Evolutionary conservation across 2,888 invertebrate species (phyloP), one percentile per base, ranked within the genome.

Genomic region (Spodoptera picta): DNA sequence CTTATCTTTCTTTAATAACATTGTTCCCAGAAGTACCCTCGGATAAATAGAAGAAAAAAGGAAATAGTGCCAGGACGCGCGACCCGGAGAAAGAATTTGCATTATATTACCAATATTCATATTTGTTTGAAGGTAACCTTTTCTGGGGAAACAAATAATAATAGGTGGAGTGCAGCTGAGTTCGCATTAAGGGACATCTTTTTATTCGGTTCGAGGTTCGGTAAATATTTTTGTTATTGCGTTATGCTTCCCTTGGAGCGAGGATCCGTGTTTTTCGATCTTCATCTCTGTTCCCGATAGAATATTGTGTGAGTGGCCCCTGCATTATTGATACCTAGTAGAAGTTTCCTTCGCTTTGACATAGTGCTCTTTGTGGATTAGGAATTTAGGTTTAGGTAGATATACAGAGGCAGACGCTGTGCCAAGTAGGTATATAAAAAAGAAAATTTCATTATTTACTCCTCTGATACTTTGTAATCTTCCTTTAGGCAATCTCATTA

Each of bases 221-320:
- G 93, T 90, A 94, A 94, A 94, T 92, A 94, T 94, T 93, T 94
- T 92, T 93, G 92, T 92, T 92, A 92, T 91, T 91, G 87, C 85
- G 83, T 83, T 90, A 84, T 84, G 87, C 83, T 84, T 86, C 84
- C 85, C 84, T 73, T 60, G 76, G 75, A 79, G 74, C 73, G 69
- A 66, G 71, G 63, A 60, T 80, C 69, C 80, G 78, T 85, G 71
- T 86, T 78, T 85, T 83, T 83, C 84, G 83, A 85, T 83, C 83
- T 81, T 78, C 79, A 73, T 67, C 80, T 83, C 79, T 79, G 68
- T 80, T 82, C 79, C 80, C 80, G 83, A 85, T 87, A 81, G 85
- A 83, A 84, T 85, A 90, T 87, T 87, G 86, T 85, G 83, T 81
- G 86, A 86, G 86, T 86, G 81, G 83, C 77, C 80, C 77, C 77